Conservation (phyloP, 2,888 invertebrate species). For the Agrotis exclamationis region DNA sequence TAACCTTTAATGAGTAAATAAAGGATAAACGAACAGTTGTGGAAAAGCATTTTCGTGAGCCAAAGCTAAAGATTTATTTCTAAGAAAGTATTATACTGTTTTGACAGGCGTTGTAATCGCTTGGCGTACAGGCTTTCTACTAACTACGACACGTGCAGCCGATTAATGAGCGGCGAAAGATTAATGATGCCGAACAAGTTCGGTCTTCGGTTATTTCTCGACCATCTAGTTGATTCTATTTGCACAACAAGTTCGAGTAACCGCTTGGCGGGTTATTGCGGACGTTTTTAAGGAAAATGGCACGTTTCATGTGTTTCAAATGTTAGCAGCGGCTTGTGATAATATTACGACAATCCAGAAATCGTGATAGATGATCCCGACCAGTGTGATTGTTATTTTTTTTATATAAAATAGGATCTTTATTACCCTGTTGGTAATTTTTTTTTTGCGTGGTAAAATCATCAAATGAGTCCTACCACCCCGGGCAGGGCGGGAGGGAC, state of each 20-base stretch:
- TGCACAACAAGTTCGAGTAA: slow-evolving; percentile 66
- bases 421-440: too few relatives aligned
- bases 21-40: not conserved
- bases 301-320: not conserved
- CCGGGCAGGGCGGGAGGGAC: too few relatives aligned
- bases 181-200: slow-evolving; percentile 81
- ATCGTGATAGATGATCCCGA: not conserved
- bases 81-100: slow-evolving; percentile 53
- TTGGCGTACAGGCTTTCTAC: slow-evolving; percentile 74
- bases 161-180: slow-evolving; percentile 79
- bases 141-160: slow-evolving; percentile 76
- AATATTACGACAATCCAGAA: not conserved
- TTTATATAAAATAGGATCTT: too few relatives aligned
- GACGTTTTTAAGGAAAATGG: slow-evolving; percentile 1
- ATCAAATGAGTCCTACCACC: too few relatives aligned
- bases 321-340: not conserved
- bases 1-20: not conserved
- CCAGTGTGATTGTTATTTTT: too few relatives aligned
- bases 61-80: slow-evolving; percentile 36
- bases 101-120: slow-evolving; percentile 71
- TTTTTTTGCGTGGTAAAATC: too few relatives aligned
- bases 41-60: not conserved
- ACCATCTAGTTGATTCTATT: slow-evolving; percentile 66
- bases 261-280: not conserved
- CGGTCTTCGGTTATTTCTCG: slow-evolving; percentile 70